Evolutionary conservation across 2,113 vertebrate genomes (phyloP), one percentile per base, ranked within the genome.

Genomic region (Scartelaos histophorus): DNA sequence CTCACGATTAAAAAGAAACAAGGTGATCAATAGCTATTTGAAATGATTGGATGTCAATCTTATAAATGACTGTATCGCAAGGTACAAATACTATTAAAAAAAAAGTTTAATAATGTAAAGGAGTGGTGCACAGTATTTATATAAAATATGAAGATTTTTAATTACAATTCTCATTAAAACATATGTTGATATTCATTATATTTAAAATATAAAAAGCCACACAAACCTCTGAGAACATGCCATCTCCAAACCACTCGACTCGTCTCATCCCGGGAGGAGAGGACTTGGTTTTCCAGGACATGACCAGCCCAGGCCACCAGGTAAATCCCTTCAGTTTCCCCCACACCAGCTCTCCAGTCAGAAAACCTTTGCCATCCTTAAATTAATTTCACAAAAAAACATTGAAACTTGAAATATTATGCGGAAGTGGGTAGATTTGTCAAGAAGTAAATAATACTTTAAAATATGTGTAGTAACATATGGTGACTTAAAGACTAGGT

Each of bases 191-290:
- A 56, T 3, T 22, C 21, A 56, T 3, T 56, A 57, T 35, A 25
- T 5, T 12, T 49, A 13, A 68, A 25, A 51, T 34, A 7, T 21
- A 65, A 65, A 17, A 46, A 19, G n/a, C 34, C n/a, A 1, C 13
- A 29, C 94, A 92, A 11, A 98, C 97, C 96, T 98, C 95, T 0
- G 97, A 98, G 87, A 95, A 96, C 88, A 96, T 96, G 74, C 97
- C 95, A 0, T 99, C 97, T 17, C 97, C 97, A 3, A 98, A 99
- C 97, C 97, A 99, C 87, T 98, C 95, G 60, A 99, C 95, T 85
- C 94, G 92, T 1, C 96, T 91, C 92, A 97, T 93, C 29, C 92
- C 94, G 0, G 89, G 73, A 1, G 90, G 92, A 0, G 93, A 74
- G 7, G 83, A 91, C 45, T 94, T 96, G 49, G 82, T 90, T 73